Evolutionary conservation across 2,888 invertebrate species (phyloP).

Genomic region (Chrysodeixis includens): DNA sequence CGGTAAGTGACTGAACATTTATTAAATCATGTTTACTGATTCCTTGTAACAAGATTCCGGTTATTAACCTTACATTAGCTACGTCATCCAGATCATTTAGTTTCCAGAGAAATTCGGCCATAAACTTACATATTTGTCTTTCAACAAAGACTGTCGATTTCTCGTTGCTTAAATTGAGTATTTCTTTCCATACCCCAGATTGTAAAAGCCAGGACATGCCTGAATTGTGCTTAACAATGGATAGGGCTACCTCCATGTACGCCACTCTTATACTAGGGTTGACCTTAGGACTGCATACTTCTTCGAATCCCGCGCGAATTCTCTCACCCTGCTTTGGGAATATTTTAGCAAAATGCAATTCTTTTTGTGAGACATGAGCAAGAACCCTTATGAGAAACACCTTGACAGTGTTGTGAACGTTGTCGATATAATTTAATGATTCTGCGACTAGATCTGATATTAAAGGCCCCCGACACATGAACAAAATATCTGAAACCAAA

Average conservation of each 20-base stretch:
- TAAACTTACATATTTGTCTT: constrained; percentile 91
- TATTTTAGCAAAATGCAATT: constrained; percentile 90
- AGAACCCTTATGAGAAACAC: constrained; percentile 91
- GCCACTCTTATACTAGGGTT: constrained; percentile 91
- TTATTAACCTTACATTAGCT: constrained; percentile 87
- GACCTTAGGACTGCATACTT: constrained; percentile 74
- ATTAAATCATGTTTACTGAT: constrained; percentile 88
- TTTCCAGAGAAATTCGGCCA: constrained; percentile 89
- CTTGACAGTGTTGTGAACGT: constrained; percentile 76
- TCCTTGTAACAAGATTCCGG: constrained; percentile 89
- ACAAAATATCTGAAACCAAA: constrained; percentile 75
- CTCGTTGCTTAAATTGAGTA: constrained; percentile 90
- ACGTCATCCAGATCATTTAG: constrained; percentile 84
- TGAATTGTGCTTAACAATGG: constrained; percentile 90
- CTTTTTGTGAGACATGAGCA: constrained; percentile 89
- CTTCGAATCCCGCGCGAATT: constrained; percentile 67
- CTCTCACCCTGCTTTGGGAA: constrained; percentile 75
- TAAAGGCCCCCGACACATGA: constrained; percentile 67
- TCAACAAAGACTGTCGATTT: constrained; percentile 93
- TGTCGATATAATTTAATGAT: constrained; percentile 64
- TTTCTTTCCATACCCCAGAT: constrained; percentile 90
- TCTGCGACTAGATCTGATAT: constrained; percentile 74
- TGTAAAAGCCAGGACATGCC: constrained; percentile 92
- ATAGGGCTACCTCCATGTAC: constrained; percentile 90
- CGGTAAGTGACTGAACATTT: constrained; percentile 82